Conservation (phyloP, 2,797 vertebrate species). For the Pseudotriccus pelzelni region DNA sequence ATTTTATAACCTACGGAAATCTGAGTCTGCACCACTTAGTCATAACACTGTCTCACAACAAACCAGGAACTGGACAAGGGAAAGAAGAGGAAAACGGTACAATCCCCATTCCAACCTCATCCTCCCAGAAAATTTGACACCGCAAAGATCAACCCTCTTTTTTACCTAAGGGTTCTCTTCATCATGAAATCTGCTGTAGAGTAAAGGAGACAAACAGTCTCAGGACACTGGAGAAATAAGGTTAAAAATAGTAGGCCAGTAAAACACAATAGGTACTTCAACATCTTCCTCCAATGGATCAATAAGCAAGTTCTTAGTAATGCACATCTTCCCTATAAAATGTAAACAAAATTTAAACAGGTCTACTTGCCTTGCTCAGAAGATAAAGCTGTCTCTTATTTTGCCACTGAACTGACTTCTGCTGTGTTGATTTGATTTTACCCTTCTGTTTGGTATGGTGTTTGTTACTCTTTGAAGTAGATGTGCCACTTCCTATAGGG, state of each 20-base stretch:
- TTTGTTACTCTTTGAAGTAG: background rate
- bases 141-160: background rate
- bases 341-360: background rate
- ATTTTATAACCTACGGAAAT: background rate
- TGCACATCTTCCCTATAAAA: background rate
- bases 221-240: background rate
- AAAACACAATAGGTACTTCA: background rate
- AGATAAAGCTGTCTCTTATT: background rate
- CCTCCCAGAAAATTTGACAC: background rate
- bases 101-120: background rate
- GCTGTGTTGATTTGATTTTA: background rate
- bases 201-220: background rate
- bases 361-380: background rate
- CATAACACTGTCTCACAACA: background rate
- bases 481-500: background rate
- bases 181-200: background rate
- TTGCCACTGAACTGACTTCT: background rate
- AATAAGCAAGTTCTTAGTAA: background rate
- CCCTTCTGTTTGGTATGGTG: background rate
- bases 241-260: background rate
- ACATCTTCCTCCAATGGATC: background rate
- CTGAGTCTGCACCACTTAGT: background rate
- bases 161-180: background rate
- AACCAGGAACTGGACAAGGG: background rate
- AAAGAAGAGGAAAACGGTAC: background rate